Conservation (phyloP, 2,888 invertebrate species). For the Synergus japonicus region DNA sequence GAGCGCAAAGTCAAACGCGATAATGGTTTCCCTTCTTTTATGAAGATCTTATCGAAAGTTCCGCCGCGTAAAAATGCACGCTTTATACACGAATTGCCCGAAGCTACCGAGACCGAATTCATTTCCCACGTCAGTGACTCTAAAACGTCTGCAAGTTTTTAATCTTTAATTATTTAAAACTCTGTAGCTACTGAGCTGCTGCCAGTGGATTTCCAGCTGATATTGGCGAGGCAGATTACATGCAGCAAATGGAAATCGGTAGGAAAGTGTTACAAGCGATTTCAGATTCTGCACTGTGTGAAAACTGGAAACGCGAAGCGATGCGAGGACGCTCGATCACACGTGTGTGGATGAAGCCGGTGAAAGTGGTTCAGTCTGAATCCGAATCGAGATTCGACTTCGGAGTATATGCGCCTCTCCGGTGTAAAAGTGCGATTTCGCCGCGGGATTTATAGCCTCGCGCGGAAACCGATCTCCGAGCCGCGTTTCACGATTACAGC, state of each 20-base stretch:
- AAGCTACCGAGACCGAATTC: not conserved
- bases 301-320: conserved; percentile 37
- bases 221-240: not conserved
- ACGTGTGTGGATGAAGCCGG: conserved; percentile 32
- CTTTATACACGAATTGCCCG: not conserved
- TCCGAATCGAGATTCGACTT: conserved; percentile 38
- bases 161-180: not conserved
- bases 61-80: conserved; percentile 2
- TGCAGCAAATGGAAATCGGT: not conserved
- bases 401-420: conserved; percentile 35
- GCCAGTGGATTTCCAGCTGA: not conserved
- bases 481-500: conserved; percentile 37
- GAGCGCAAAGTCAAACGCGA: conserved; percentile 5
- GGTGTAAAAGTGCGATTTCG: conserved; percentile 40
- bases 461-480: conserved; percentile 38
- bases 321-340: conserved; percentile 21
- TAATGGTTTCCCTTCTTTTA: not conserved
- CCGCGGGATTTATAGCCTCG: conserved; percentile 35
- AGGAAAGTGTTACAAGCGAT: conserved; percentile 33
- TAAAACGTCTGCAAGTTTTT: not conserved
- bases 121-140: conserved; percentile 5
- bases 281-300: conserved; percentile 15
- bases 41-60: conserved; percentile 5
- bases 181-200: too few relatives aligned
- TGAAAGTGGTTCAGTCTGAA: conserved; percentile 40